A percentile compares a stretch with the other conserved stretches of the same genome.
Conservation (phyloP, 2,113 vertebrate species). For the Danionella cerebrum region DNA sequence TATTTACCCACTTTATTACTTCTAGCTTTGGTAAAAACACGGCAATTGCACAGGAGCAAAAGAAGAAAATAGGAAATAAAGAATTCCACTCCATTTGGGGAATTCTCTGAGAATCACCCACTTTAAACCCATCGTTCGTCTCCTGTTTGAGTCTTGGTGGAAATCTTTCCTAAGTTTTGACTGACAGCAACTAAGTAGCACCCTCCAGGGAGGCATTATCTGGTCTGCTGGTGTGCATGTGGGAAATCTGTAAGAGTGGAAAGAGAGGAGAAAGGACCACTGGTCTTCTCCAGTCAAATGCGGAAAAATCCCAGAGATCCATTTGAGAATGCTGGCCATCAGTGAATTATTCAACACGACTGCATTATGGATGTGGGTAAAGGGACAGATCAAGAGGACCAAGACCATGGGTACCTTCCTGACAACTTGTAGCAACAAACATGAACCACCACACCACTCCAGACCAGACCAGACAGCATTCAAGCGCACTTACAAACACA, state of each 20-base stretch:
- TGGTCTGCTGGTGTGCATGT: not conserved
- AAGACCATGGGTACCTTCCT: not conserved
- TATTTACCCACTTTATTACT: too few species aligned
- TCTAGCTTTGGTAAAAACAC: too few species aligned
- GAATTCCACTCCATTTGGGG: not conserved
- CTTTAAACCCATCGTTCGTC: not conserved
- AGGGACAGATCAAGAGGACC: constrained; percentile 22
- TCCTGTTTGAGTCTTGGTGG: not conserved
- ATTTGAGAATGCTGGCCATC: constrained; percentile 16
- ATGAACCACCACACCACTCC: not conserved
- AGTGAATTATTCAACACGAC: constrained; percentile 30
- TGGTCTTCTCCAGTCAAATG: not conserved
- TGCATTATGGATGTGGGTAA: constrained; percentile 30
- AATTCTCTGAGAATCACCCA: not conserved
- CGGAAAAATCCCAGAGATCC: constrained; percentile 15
- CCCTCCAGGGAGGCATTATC: constrained; percentile 11
- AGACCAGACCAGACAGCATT: not conserved
- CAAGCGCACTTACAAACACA: not conserved
- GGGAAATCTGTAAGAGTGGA: not conserved
- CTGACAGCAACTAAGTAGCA: constrained; percentile 6
- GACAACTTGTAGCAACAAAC: constrained; percentile 20
- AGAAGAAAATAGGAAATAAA: not conserved
- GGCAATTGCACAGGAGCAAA: too few species aligned
- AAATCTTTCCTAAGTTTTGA: not conserved
- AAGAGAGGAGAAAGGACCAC: not conserved